Conservation (phyloP, 2,888 invertebrate genomes). For the Suillia variegata region DNA sequence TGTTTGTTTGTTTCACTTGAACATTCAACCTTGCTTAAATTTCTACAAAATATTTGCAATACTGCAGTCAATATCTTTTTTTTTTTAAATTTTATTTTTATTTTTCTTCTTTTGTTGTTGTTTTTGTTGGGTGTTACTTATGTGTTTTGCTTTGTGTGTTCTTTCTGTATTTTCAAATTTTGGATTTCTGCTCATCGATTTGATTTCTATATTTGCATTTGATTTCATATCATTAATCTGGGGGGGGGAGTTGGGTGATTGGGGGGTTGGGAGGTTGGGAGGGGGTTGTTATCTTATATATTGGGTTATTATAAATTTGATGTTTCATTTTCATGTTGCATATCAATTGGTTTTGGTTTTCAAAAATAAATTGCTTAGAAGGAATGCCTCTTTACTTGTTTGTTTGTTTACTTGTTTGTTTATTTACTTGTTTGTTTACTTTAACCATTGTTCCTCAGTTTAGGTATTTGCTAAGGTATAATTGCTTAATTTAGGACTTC, state of each 20-base stretch:
- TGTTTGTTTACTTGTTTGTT: not conserved
- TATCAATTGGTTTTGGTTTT: not conserved
- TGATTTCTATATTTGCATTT: slow-evolving; percentile 21
- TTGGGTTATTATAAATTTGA: too few species aligned
- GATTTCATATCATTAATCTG: not conserved
- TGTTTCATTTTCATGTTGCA: slow-evolving; percentile 1
- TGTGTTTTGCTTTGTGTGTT: too few species aligned
- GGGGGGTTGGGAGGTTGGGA: too few species aligned
- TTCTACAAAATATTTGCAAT: slow-evolving; percentile 59
- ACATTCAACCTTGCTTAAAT: slow-evolving; percentile 53
- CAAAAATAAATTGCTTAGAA: slow-evolving; percentile 18
- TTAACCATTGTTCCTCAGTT: not conserved
- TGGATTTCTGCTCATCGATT: slow-evolving; percentile 23
- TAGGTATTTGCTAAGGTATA: slow-evolving; percentile 4
- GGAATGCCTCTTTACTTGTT: too few species aligned
- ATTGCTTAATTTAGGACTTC: not conserved
- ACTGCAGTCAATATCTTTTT: slow-evolving; percentile 55
- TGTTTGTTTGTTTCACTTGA: slow-evolving; percentile 32
- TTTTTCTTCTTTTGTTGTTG: slow-evolving; percentile 41
- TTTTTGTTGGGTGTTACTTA: not conserved
- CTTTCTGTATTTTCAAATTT: too few species aligned
- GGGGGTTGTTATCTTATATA: too few species aligned
- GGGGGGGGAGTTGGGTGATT: too few species aligned
- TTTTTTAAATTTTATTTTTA: slow-evolving; percentile 38
- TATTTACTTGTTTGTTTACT: too few species aligned